Evolutionary conservation across 2,797 vertebrate genomes (phyloP), one percentile per base, ranked within the genome.

Genomic region (Cichlasoma orientale): DNA sequence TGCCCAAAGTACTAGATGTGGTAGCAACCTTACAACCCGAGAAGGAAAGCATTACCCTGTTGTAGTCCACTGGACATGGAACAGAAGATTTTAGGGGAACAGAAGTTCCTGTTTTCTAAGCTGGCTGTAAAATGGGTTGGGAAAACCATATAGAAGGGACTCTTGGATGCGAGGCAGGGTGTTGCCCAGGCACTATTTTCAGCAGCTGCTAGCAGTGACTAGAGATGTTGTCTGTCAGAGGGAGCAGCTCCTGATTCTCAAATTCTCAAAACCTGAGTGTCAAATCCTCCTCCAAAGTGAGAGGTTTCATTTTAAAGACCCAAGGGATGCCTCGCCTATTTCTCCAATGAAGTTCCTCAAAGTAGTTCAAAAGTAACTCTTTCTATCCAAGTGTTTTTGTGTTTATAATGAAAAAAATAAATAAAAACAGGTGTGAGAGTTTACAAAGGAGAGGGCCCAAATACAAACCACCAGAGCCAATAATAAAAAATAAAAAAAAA

Each of bases 181-280:
- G 72, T 66, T 66, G 23, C 10, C n/a, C 8, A 25, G 11, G 44
- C 16, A 0, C 36, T 75, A 9, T 55, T 85, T 19, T 63, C 54
- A 56, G 61, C 53, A 77, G 18, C 8, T 78, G 16, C 21, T 77
- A 41, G 59, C 56, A 33, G 41, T 72, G 27, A 77, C 44, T 58
- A 56, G 47, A 73, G 21, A 47, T 13, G 36, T 21, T 66, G 59
- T 66, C 61, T 54, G 71, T 69, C 18, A 61, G 21, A 25, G 11
- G 21, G 19, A 76, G 56, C 14, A 36, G 50, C 33, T 57, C 31
- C 25, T 77, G 59, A 50, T 25, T 44, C 53, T n/a, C n/a, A n/a
- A n/a, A n/a, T n/a, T n/a, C n/a, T n/a, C n/a, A n/a, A n/a, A n/a
- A n/a, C n/a, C n/a, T 68, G 1, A 68, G 38, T 19, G 47, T 53